These are phyloP conservation scores for Zaprionus lachaisei DNA, from an alignment of 1,140 invertebrate genomes.

Conservation along the genomic window DNA sequence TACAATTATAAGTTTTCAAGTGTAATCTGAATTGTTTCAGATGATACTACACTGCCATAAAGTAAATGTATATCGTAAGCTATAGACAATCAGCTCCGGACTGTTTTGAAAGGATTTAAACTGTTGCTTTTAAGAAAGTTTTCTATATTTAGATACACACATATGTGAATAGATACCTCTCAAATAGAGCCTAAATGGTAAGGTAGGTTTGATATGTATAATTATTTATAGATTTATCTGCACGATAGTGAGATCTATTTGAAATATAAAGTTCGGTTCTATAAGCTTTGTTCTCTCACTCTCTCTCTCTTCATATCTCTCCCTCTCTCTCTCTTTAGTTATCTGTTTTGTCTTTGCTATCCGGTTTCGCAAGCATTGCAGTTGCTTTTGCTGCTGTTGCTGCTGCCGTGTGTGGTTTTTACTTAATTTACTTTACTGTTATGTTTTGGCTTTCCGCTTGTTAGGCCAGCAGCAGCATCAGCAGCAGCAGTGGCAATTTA, in stretches of 20 bases:
- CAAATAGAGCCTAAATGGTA: no score
- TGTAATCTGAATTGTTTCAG: no score
- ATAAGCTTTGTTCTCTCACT: not conserved
- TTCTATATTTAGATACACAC: not conserved
- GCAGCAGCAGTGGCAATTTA: not conserved
- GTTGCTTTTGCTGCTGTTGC: constrained; percentile 32
- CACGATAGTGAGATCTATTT: not conserved
- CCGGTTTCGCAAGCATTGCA: constrained; percentile 68
- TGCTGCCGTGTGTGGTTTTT: constrained; percentile 64
- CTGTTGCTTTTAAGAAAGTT: not conserved
- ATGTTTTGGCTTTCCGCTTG: constrained; percentile 78
- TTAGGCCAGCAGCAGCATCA: constrained; percentile 62
- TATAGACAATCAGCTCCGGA: not conserved
- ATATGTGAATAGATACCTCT: no score
- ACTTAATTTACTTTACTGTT: constrained; percentile 81
- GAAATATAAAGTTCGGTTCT: not conserved
- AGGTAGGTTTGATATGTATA: not conserved
- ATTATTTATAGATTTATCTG: not conserved
- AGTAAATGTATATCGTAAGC: not conserved
- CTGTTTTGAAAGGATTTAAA: not conserved
- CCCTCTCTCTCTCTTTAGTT: not conserved
- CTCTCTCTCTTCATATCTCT: not conserved
- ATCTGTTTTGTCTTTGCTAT: constrained; percentile 35
- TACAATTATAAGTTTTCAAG: no score
- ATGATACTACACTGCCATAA: not conserved